Percentiles rank a stretch among this genome's conserved stretches.
phyloP scores from a whole-genome alignment of 2,888 invertebrate species.

The Esperia sulphurella region DNA sequence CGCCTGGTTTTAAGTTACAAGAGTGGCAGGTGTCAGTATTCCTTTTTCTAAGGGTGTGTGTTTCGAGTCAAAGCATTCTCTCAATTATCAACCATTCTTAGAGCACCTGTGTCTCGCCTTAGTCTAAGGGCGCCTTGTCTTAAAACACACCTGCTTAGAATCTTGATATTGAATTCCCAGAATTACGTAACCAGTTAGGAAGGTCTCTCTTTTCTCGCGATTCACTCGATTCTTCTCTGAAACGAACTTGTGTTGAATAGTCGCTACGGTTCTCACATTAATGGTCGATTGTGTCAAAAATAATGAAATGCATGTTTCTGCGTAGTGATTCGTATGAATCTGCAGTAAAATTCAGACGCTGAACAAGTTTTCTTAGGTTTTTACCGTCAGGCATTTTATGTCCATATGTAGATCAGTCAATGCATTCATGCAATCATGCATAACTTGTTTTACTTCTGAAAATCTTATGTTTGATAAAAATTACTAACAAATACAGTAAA shows the following conservation, averaged over 20 bases:
- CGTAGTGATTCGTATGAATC: background rate
- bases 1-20: too few relatives aligned
- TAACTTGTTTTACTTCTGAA: too few relatives aligned
- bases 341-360: background rate
- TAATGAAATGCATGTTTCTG: slow-evolving; percentile 16
- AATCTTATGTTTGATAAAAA: too few relatives aligned
- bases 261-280: slow-evolving; percentile 29
- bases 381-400: too few relatives aligned
- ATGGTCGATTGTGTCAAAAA: slow-evolving; percentile 44
- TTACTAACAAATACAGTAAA: too few relatives aligned
- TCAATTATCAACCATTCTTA: slow-evolving; percentile 11
- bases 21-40: too few relatives aligned
- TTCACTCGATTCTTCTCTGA: slow-evolving; percentile 29
- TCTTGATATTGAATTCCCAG: slow-evolving; percentile 65
- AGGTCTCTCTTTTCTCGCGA: slow-evolving; percentile 44
- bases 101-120: slow-evolving; percentile 32
- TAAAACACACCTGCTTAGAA: slow-evolving; percentile 73
- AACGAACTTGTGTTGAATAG: slow-evolving; percentile 21
- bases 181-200: slow-evolving; percentile 48
- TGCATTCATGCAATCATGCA: too few relatives aligned
- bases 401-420: too few relatives aligned
- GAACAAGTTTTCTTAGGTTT: too few relatives aligned
- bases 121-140: slow-evolving; percentile 54
- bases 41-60: too few relatives aligned
- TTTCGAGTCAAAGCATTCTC: too few relatives aligned